phyloP scores from a whole-genome alignment of 2,888 invertebrate genomes.

The Dryocosmus kuriphilus region DNA sequence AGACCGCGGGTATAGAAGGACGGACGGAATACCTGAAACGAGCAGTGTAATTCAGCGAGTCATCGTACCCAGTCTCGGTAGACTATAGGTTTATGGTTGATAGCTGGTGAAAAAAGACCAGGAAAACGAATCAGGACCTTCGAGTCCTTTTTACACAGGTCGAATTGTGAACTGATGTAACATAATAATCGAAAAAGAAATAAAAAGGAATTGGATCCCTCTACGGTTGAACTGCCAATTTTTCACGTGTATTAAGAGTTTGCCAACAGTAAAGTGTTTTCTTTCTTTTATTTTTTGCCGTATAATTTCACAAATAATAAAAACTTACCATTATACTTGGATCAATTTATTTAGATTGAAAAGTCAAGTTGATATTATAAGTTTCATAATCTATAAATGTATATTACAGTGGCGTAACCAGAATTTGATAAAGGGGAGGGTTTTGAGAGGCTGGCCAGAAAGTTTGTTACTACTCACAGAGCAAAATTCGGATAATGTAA shows the following conservation, averaged over 20 bases:
- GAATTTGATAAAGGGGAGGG: too few species aligned
- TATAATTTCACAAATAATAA: not conserved
- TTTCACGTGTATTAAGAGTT: conserved; percentile 17
- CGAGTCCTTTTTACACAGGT: conserved; percentile 6
- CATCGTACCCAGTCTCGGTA: not conserved
- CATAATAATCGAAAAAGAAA: conserved; percentile 1
- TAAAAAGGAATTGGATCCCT: not conserved
- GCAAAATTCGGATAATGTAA: too few species aligned
- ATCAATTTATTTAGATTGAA: too few species aligned
- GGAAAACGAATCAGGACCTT: conserved; percentile 6
- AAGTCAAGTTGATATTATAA: not conserved
- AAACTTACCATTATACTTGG: not conserved
- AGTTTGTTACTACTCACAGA: too few species aligned
- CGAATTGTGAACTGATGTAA: conserved; percentile 2
- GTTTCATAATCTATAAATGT: not conserved
- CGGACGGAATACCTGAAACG: not conserved
- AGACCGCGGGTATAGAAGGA: not conserved
- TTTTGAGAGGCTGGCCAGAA: too few species aligned
- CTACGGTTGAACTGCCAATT: conserved; percentile 8
- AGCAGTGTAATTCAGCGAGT: conserved; percentile 1
- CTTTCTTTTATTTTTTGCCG: not conserved
- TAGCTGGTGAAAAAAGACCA: conserved; percentile 1
- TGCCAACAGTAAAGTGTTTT: not conserved
- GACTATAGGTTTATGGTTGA: conserved; percentile 12
- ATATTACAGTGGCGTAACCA: too few species aligned